phyloP scores from a whole-genome alignment of 2,888 invertebrate species.

The Baronia brevicornis region DNA sequence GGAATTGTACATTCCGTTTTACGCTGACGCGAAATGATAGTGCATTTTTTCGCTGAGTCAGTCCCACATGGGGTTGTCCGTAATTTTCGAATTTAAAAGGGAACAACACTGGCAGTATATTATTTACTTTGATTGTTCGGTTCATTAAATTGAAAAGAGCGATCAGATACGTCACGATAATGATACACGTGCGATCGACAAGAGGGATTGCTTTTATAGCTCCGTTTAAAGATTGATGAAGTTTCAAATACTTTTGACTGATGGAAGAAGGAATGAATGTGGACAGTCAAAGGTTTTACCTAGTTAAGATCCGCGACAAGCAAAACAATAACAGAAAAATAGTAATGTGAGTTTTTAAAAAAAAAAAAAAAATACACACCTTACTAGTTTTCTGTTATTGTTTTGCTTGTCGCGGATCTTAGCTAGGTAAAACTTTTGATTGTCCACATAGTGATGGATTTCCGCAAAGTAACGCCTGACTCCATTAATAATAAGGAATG shows the following conservation, averaged over 20 bases:
- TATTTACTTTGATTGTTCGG: slow-evolving; percentile 58
- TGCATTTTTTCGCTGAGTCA: slow-evolving; percentile 18
- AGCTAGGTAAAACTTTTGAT: too few relatives aligned
- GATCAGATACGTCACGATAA: slow-evolving; percentile 7
- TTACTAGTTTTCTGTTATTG: too few relatives aligned
- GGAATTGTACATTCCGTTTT: slow-evolving; percentile 5
- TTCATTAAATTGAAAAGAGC: slow-evolving; percentile 13
- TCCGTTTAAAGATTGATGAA: slow-evolving; percentile 11
- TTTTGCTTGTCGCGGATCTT: too few relatives aligned
- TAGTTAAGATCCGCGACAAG: too few relatives aligned
- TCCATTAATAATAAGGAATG: too few relatives aligned
- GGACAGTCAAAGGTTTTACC: too few relatives aligned
- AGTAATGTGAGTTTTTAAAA: too few relatives aligned
- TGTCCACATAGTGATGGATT: too few relatives aligned
- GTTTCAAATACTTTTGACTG: slow-evolving; percentile 7
- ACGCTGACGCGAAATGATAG: slow-evolving; percentile 11
- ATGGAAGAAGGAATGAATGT: too few relatives aligned
- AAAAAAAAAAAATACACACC: too few relatives aligned
- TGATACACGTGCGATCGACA: slow-evolving; percentile 6
- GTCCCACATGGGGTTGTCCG: slow-evolving; percentile 16
- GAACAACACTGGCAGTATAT: slow-evolving; percentile 56
- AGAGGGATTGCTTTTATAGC: slow-evolving; percentile 15
- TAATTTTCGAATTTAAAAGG: slow-evolving; percentile 22
- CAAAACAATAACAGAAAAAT: too few relatives aligned
- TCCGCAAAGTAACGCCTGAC: too few relatives aligned